A percentile compares a stretch with the other conserved stretches of the same genome.
These are phyloP conservation scores for Harpalus rubripes DNA, from an alignment of 2,888 invertebrate species.

Conservation along the genomic window DNA sequence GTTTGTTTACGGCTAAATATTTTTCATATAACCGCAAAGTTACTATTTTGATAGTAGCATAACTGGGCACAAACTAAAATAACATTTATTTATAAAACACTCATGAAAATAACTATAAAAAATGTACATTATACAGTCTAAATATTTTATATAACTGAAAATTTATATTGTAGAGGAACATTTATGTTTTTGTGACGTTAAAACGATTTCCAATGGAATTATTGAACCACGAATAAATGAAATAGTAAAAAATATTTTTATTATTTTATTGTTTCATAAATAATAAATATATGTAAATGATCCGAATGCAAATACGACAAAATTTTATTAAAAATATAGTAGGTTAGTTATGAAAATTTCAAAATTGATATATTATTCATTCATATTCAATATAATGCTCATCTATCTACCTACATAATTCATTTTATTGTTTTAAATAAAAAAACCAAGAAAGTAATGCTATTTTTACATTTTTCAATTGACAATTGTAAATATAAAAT, in stretches of 20 bases:
- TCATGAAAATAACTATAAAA: neutral
- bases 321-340: too few relatives aligned
- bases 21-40: constrained; percentile 16
- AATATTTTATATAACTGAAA: neutral
- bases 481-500: too few relatives aligned
- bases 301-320: too few relatives aligned
- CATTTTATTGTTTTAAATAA: too few relatives aligned
- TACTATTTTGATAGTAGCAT: neutral
- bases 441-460: too few relatives aligned
- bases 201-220: neutral
- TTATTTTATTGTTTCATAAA: too few relatives aligned
- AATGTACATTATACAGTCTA: neutral
- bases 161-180: neutral
- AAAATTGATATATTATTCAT: too few relatives aligned
- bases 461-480: too few relatives aligned
- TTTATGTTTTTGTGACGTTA: neutral
- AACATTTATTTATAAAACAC: neutral
- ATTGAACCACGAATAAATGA: neutral
- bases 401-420: too few relatives aligned
- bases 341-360: too few relatives aligned
- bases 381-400: too few relatives aligned
- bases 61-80: neutral
- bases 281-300: too few relatives aligned
- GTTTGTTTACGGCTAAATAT: constrained; percentile 7
- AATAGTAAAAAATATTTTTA: neutral